Percentiles rank a stretch among this genome's conserved stretches.
These are phyloP conservation scores for Leguminivora glycinivorella DNA, from an alignment of 1,140 invertebrate genomes.

Conservation along the genomic window DNA sequence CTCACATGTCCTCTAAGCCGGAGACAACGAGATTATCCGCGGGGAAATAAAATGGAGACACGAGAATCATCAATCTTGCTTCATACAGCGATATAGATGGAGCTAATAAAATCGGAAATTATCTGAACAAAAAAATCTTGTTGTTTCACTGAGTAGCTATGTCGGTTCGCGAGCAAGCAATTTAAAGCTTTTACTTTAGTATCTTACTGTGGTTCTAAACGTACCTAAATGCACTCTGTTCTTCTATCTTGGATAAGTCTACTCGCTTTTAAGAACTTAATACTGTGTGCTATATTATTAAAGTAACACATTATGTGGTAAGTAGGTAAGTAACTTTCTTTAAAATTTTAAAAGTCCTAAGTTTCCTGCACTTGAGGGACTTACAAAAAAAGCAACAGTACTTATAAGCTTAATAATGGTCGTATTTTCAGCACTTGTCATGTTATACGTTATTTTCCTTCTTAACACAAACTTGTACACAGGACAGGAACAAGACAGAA, in stretches of 20 bases:
- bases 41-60: constrained; percentile 73
- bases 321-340: too few relatives aligned
- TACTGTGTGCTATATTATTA: too few relatives aligned
- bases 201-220: neutral
- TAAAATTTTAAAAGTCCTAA: too few relatives aligned
- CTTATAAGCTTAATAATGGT: too few relatives aligned
- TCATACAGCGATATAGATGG: constrained; percentile 43
- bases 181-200: neutral
- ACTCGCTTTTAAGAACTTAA: too few relatives aligned
- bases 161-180: neutral
- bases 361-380: too few relatives aligned
- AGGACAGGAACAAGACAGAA: too few relatives aligned
- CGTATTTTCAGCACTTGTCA: too few relatives aligned
- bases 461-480: too few relatives aligned
- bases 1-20: constrained; percentile 73
- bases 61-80: constrained; percentile 68
- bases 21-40: constrained; percentile 75
- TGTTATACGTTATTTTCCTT: too few relatives aligned
- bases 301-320: too few relatives aligned
- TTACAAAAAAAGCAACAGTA: too few relatives aligned
- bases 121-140: constrained; percentile 34
- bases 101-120: constrained; percentile 46
- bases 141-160: constrained; percentile 22
- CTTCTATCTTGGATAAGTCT: neutral
- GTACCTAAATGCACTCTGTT: neutral